phyloP scores from a whole-genome alignment of 2,888 invertebrate genomes.

The Sycophila texana region DNA sequence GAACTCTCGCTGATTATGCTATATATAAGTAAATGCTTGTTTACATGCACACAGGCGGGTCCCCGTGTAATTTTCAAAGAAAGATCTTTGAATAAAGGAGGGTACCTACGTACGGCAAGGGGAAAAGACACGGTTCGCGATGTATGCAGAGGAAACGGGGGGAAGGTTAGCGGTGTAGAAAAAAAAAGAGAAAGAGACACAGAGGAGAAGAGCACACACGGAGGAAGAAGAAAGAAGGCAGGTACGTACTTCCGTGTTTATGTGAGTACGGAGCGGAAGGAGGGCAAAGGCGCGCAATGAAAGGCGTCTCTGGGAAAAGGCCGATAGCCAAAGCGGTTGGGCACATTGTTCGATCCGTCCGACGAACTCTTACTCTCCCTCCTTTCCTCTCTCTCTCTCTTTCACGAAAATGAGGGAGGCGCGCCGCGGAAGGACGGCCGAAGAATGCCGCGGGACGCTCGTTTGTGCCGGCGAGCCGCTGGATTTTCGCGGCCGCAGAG shows the following conservation, averaged over 20 bases:
- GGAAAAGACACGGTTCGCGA: not conserved
- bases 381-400: slow-evolving; percentile 11
- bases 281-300: slow-evolving; percentile 37
- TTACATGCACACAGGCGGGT: too few species aligned
- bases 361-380: not conserved
- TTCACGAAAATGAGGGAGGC: slow-evolving; percentile 46
- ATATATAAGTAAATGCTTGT: too few species aligned
- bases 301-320: slow-evolving; percentile 31
- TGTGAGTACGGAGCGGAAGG: slow-evolving; percentile 21
- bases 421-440: slow-evolving; percentile 31
- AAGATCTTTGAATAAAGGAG: not conserved
- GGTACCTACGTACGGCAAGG: too few species aligned
- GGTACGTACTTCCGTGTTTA: slow-evolving; percentile 29
- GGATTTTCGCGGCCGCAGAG: not conserved
- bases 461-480: slow-evolving; percentile 7
- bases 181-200: not conserved
- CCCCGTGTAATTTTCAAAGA: not conserved
- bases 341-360: slow-evolving; percentile 45
- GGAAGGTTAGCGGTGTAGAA: not conserved
- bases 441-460: slow-evolving; percentile 32
- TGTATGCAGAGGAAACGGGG: not conserved
- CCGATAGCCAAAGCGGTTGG: slow-evolving; percentile 41
- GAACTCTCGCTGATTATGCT: not conserved
- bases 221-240: slow-evolving; percentile 4
- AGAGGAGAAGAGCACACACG: not conserved